phyloP scores from a whole-genome alignment of 2,888 invertebrate genomes.

The Cordilura impudica region DNA sequence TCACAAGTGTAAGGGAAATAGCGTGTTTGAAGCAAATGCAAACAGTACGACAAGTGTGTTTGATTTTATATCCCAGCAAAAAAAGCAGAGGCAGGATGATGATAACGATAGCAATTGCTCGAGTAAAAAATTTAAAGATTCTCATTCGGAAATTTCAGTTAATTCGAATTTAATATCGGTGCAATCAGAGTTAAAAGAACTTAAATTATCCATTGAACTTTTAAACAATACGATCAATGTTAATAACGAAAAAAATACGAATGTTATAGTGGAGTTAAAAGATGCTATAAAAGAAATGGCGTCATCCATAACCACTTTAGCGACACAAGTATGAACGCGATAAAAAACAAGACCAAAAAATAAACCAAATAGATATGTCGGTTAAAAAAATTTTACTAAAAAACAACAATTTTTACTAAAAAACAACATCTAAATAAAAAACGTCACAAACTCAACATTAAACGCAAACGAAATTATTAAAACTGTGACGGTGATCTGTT shows the following conservation, averaged over 20 bases:
- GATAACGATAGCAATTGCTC: neutral
- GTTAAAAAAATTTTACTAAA: neutral
- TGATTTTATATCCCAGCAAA: neutral
- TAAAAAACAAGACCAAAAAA: neutral
- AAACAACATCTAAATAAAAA: constrained; percentile 14
- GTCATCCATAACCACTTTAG: no score
- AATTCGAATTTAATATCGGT: no score
- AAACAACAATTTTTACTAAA: neutral
- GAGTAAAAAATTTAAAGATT: constrained; percentile 5
- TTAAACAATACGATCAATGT: neutral
- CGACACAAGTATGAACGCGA: no score
- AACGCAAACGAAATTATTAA: neutral
- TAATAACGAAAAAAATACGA: neutral
- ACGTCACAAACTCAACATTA: neutral
- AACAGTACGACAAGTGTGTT: neutral
- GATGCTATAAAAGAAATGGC: no score
- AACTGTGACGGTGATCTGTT: no score
- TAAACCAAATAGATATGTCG: neutral
- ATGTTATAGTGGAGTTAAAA: no score
- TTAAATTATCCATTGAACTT: neutral
- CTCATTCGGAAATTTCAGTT: neutral
- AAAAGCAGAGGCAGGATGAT: neutral
- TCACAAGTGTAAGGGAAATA: neutral
- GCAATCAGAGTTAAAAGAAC: neutral
- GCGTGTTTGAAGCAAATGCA: neutral